These are phyloP conservation scores for Linnaemya tessellans DNA, from an alignment of 2,888 invertebrate genomes.

Conservation along the genomic window DNA sequence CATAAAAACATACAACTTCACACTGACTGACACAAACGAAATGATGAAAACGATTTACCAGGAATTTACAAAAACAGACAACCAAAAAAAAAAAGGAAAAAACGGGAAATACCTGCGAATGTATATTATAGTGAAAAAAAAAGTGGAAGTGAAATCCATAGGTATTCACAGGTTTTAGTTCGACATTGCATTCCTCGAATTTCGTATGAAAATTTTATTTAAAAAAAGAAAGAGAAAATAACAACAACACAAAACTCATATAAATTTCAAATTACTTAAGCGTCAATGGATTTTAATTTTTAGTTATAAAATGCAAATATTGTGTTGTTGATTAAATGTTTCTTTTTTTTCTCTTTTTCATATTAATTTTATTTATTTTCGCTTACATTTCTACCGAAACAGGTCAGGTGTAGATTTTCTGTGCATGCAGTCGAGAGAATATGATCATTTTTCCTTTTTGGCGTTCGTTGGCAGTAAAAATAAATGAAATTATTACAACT, in stretches of 20 bases:
- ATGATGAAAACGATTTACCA: conserved; percentile 52
- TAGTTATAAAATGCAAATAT: conserved; percentile 49
- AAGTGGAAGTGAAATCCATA: conserved; percentile 51
- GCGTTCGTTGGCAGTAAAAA: conserved; percentile 30
- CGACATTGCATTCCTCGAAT: conserved; percentile 17
- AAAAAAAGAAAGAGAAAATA: conserved; percentile 14
- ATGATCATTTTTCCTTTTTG: background rate
- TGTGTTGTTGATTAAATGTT: conserved; percentile 20
- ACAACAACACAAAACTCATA: conserved; percentile 49
- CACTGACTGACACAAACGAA: conserved; percentile 4
- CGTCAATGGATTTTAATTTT: conserved; percentile 62
- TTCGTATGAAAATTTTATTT: conserved; percentile 3
- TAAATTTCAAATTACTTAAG: conserved; percentile 68
- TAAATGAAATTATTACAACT: conserved; percentile 49
- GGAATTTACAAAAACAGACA: conserved; percentile 33
- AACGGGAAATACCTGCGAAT: background rate
- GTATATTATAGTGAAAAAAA: background rate
- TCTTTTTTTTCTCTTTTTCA: background rate
- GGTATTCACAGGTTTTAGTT: conserved; percentile 41
- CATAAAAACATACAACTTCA: background rate
- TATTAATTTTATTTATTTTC: conserved; percentile 19
- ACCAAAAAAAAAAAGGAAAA: background rate
- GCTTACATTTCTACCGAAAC: conserved; percentile 22
- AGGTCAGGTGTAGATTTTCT: conserved; percentile 24
- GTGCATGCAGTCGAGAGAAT: background rate